phyloP scores from a whole-genome alignment of 2,797 vertebrate species.

The Enteromius radiatus region DNA sequence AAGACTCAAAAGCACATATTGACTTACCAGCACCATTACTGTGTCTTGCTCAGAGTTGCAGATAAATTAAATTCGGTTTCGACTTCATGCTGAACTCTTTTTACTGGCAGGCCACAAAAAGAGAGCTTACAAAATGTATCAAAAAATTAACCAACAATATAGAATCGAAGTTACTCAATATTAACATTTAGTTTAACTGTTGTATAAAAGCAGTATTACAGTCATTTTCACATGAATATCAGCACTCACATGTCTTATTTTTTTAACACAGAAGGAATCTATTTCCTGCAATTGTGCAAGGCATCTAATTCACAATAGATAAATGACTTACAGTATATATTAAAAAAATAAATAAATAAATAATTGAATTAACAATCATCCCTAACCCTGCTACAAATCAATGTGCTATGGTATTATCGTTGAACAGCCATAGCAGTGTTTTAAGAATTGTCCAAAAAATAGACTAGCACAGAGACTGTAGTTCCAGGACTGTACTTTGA shows the following conservation, averaged over 20 bases:
- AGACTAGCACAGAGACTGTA: not conserved
- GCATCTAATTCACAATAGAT: not conserved
- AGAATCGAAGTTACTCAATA: not conserved
- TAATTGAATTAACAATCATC: not conserved
- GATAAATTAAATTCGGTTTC: not conserved
- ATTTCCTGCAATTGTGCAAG: not conserved
- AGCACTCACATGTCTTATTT: not conserved
- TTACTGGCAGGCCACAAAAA: not conserved
- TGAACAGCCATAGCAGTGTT: not conserved
- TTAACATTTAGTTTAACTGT: not conserved
- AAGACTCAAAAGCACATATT: not conserved
- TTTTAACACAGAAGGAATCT: not conserved
- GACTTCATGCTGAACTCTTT: not conserved
- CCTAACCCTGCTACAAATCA: not conserved
- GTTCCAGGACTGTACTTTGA: slow-evolving; percentile 1
- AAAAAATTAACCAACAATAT: not conserved
- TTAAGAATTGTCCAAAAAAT: not conserved
- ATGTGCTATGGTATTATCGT: not conserved
- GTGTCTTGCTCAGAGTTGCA: not conserved
- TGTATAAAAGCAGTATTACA: not conserved
- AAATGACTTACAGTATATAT: too few relatives aligned
- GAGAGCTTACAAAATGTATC: not conserved
- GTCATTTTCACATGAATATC: not conserved
- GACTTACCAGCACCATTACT: not conserved
- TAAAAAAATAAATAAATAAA: too few relatives aligned